Base-by-base conservation (phyloP, 2,797 vertebrate genomes). In the Megaceryle alcyon region DNA sequence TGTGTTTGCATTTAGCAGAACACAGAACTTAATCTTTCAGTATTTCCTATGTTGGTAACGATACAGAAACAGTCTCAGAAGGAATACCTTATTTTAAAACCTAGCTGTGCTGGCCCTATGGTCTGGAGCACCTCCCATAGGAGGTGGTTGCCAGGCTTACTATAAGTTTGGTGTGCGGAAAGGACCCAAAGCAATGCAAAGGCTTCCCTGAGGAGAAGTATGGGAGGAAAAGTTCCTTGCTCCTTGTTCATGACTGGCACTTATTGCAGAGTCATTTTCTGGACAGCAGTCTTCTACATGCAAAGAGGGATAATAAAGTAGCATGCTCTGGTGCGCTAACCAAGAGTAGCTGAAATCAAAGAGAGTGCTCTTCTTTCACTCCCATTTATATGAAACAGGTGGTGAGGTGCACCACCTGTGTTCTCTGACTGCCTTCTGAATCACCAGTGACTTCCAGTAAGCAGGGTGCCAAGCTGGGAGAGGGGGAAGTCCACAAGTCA, bases 11-110 rank as follows among this genome's bases (percentile, higher is more conserved):
- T 93, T 94, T 85, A 90, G 75, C 82, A 70, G 68, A 85, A 85
- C 75, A 63, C 71, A 83, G 41, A 69, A 60, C 82, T 68, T 96
- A 31, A 88, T 94, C 71, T 71, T 86, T 75, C 20, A 51, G 66
- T 49, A 94, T 96, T 95, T 95, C 88, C 69, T 39, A 3, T 66
- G 39, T 72, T 81, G 28, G 86, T 90, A 91, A 93, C 63, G 73
- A 41, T 60, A 71, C 0, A 11, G 61, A 88, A 71, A 43, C 37
- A 43, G 29, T 26, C 69, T 85, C 82, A 16, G 61, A 59, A 95
- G 71, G 60, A 94, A 48, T 25, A 31, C 12, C 26, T 41, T 78
- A 51, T 59, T 95, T 95, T 37, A 85, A 89, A 79, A 35, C n/a
- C 26, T 48, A 28, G 33, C 76, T 87, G 6, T 72, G 65, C 61